Evolutionary conservation across 2,113 vertebrate genomes (phyloP).

Genomic region (western clawed frog (Xenopus tropicalis)): DNA sequence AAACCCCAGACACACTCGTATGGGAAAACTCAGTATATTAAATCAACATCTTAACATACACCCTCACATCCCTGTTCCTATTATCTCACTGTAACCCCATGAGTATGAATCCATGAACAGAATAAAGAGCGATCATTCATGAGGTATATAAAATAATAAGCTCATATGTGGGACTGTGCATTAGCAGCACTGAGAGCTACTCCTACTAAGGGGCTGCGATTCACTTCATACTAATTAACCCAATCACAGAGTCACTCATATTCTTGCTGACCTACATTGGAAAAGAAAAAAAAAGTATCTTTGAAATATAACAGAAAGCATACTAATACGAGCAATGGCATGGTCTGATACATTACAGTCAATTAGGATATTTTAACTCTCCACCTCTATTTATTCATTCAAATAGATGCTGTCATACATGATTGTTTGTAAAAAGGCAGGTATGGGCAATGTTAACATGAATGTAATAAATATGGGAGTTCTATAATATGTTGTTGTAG

Average conservation of each 20-base stretch:
- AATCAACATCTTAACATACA: conserved; percentile 1
- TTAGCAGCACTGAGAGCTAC: neutral
- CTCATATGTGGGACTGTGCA: neutral
- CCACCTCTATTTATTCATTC: too few relatives aligned
- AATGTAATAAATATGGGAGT: too few relatives aligned
- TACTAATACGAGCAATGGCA: too few relatives aligned
- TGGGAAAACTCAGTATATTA: conserved; percentile 3
- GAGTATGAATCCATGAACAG: neutral
- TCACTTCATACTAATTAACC: neutral
- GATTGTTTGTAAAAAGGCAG: too few relatives aligned
- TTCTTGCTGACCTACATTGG: too few relatives aligned
- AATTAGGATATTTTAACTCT: too few relatives aligned
- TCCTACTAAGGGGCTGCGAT: neutral
- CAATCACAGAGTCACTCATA: neutral
- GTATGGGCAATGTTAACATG: too few relatives aligned
- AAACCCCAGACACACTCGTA: neutral
- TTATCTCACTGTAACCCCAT: neutral
- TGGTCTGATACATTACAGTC: too few relatives aligned
- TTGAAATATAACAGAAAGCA: too few relatives aligned
- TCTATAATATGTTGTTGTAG: too few relatives aligned
- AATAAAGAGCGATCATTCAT: neutral
- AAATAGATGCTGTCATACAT: too few relatives aligned
- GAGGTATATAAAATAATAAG: neutral
- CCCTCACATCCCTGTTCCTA: neutral
- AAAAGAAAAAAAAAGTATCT: too few relatives aligned